Evolutionary conservation across 2,888 invertebrate genomes (phyloP).

Genomic region (Cataglyphis rosenhaueri): DNA sequence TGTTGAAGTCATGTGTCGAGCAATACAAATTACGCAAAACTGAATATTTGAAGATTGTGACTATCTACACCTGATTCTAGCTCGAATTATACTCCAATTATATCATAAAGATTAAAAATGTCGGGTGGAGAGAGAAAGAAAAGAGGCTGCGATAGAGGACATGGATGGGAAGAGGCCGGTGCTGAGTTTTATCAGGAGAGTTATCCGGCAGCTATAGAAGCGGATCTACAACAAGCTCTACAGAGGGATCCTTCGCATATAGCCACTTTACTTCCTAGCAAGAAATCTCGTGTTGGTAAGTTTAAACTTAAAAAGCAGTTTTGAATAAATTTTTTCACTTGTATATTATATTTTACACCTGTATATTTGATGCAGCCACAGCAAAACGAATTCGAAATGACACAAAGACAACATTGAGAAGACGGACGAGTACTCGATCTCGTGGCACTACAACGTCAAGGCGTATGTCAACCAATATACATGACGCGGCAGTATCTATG

Average conservation of each 20-base stretch:
- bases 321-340: not conserved
- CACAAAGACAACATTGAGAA: constrained; percentile 88
- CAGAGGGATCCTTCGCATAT: constrained; percentile 91
- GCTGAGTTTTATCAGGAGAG: constrained; percentile 94
- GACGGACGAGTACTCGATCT: constrained; percentile 87
- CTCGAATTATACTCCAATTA: not conserved
- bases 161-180: constrained; percentile 94
- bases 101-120: constrained; percentile 82
- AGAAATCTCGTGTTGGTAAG: constrained; percentile 91
- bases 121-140: constrained; percentile 88
- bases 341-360: not conserved
- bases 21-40: not conserved
- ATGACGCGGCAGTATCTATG: constrained; percentile 92
- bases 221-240: constrained; percentile 87
- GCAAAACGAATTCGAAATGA: constrained; percentile 89
- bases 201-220: constrained; percentile 91
- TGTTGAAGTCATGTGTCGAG: not conserved
- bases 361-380: constrained; percentile 86
- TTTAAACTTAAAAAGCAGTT: not conserved
- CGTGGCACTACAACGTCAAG: constrained; percentile 86
- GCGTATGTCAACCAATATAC: constrained; percentile 86
- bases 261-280: constrained; percentile 92
- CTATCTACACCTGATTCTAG: not conserved
- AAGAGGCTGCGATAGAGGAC: constrained; percentile 86
- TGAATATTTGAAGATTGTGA: not conserved